These are phyloP conservation scores for Villa cingulata DNA, from an alignment of 2,888 invertebrate genomes.

Conservation along the genomic window DNA sequence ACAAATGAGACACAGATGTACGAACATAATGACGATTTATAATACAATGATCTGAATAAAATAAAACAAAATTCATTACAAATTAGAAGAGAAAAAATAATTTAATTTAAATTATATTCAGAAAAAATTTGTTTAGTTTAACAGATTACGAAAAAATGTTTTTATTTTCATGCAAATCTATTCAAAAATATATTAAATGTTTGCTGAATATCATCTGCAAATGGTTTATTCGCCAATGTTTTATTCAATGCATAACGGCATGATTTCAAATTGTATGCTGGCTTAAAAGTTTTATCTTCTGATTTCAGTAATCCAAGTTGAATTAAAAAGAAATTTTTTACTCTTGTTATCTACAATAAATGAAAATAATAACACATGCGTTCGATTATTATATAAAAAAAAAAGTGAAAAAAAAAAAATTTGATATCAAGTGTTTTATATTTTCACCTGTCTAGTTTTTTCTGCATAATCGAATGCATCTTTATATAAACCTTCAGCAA, in stretches of 20 bases:
- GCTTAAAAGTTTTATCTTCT: conserved; percentile 28
- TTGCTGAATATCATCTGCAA: conserved; percentile 28
- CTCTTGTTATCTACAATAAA: conserved; percentile 21
- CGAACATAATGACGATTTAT: no score
- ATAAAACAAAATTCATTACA: no score
- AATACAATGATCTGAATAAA: no score
- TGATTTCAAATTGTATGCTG: conserved; percentile 25
- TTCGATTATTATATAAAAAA: neutral
- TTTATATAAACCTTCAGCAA: conserved; percentile 25
- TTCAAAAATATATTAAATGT: conserved; percentile 29
- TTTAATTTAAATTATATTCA: no score
- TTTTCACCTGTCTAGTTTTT: conserved; percentile 23
- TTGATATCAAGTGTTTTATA: no score
- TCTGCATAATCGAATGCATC: conserved; percentile 31
- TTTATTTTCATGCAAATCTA: conserved; percentile 15
- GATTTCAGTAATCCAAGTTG: conserved; percentile 30
- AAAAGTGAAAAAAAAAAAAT: no score
- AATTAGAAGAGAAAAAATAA: no score
- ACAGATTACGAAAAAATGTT: no score
- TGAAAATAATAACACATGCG: neutral
- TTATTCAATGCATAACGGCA: conserved; percentile 30
- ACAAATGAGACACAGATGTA: no score
- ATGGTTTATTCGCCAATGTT: conserved; percentile 22
- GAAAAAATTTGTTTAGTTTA: neutral
- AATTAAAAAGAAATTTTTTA: conserved; percentile 30